A percentile compares a stretch with the other conserved stretches of the same genome.
phyloP scores from a whole-genome alignment of 2,888 invertebrate genomes.

The Liopterus haemorrhoidalis region DNA sequence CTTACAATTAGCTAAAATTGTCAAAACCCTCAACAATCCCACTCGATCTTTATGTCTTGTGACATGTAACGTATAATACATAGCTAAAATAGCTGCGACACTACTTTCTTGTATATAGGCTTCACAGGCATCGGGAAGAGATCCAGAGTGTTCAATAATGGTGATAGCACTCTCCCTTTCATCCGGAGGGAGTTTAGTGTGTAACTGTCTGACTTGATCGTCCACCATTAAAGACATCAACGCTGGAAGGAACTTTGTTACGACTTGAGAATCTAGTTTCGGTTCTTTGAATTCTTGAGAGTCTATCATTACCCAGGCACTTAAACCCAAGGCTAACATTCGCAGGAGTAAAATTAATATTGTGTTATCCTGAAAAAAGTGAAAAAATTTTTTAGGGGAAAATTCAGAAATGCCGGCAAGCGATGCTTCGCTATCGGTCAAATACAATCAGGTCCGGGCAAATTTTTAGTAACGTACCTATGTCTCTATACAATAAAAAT shows the following conservation, averaged over 20 bases:
- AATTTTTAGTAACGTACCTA: too few relatives aligned
- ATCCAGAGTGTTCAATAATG: constrained; percentile 88
- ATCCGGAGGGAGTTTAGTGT: constrained; percentile 83
- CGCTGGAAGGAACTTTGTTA: constrained; percentile 90
- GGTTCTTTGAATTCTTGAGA: constrained; percentile 94
- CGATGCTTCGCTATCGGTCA: neutral
- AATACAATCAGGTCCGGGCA: neutral
- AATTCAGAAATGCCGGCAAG: neutral
- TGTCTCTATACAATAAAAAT: too few relatives aligned
- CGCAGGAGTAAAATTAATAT: constrained; percentile 81
- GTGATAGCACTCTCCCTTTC: constrained; percentile 90
- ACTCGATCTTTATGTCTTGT: constrained; percentile 75
- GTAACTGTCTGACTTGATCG: constrained; percentile 76
- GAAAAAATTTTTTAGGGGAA: neutral
- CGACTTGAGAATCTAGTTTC: constrained; percentile 85
- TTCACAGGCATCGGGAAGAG: constrained; percentile 88
- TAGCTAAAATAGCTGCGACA: constrained; percentile 85
- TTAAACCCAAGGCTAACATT: constrained; percentile 87
- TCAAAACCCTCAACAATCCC: constrained; percentile 78
- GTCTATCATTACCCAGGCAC: constrained; percentile 96
- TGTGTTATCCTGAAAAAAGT: constrained; percentile 65
- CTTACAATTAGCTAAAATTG: constrained; percentile 84
- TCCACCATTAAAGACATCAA: constrained; percentile 90
- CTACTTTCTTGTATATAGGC: constrained; percentile 87
- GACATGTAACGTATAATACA: constrained; percentile 90